Percentiles rank a stretch among this genome's conserved stretches.
Evolutionary conservation across 2,888 invertebrate genomes (phyloP).

Genomic region (Hirtodrosophila histrioides): DNA sequence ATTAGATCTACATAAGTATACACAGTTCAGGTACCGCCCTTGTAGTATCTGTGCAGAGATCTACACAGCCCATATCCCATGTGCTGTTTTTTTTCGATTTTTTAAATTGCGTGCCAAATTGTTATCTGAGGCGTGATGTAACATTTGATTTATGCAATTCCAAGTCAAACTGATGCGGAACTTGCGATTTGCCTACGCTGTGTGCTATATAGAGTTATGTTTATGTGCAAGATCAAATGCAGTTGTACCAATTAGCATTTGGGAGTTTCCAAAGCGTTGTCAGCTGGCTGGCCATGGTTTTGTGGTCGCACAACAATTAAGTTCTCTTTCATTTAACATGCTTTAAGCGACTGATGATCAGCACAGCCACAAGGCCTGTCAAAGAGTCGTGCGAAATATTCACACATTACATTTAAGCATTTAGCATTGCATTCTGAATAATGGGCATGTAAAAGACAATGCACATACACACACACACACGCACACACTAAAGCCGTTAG

Average conservation of each 20-base stretch:
- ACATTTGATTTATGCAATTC: constrained; percentile 46
- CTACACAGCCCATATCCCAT: constrained; percentile 36
- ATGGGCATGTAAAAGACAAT: constrained; percentile 28
- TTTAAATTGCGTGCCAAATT: constrained; percentile 65
- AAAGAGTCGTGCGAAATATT: constrained; percentile 62
- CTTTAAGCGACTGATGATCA: constrained; percentile 53
- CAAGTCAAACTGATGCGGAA: constrained; percentile 54
- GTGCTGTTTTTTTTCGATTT: constrained; percentile 31
- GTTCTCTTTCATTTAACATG: constrained; percentile 50
- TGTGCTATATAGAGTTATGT: neutral
- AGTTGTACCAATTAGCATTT: constrained; percentile 33
- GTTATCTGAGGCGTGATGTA: constrained; percentile 41
- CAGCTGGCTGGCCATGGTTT: constrained; percentile 39
- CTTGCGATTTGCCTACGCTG: constrained; percentile 17
- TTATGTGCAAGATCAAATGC: constrained; percentile 5
- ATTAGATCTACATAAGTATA: constrained; percentile 41
- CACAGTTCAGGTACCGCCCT: constrained; percentile 41
- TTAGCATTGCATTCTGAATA: constrained; percentile 38
- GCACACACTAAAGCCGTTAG: neutral
- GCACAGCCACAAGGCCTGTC: constrained; percentile 57
- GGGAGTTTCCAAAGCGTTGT: constrained; percentile 29
- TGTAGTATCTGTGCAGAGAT: constrained; percentile 43
- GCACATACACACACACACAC: constrained; percentile 1
- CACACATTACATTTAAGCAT: constrained; percentile 60
- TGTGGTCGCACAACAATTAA: constrained; percentile 57